Conservation (phyloP, 2,113 vertebrate genomes). For the Brachyhypopomus gauderio region DNA sequence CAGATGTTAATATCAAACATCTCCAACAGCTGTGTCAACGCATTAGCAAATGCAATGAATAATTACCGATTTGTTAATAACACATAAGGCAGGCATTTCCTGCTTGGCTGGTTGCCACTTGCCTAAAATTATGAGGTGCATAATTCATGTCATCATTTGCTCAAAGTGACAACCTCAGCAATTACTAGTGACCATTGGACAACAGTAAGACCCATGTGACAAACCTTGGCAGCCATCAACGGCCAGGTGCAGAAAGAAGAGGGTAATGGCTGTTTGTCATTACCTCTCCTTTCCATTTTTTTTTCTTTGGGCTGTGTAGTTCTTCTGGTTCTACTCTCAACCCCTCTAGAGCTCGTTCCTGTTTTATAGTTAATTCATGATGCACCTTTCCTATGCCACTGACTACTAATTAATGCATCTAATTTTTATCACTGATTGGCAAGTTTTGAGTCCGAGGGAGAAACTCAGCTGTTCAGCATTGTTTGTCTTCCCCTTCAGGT, state of each 20-base stretch:
- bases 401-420: too few species aligned
- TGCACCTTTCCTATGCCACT: too few species aligned
- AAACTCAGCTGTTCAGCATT: not conserved
- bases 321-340: not conserved
- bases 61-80: conserved; percentile 15
- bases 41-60: not conserved
- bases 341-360: not conserved
- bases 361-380: not conserved
- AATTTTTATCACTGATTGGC: not conserved
- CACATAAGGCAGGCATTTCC: not conserved
- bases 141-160: conserved; percentile 55
- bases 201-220: not conserved
- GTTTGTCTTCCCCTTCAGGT: not conserved
- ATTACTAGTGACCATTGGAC: conserved; percentile 45
- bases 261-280: not conserved
- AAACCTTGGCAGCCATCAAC: not conserved
- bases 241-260: conserved; percentile 6
- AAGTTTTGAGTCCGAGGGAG: not conserved
- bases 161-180: conserved; percentile 42
- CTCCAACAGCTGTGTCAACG: not conserved
- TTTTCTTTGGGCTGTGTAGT: not conserved
- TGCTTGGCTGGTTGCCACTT: not conserved
- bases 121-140: conserved; percentile 39
- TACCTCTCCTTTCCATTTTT: not conserved
- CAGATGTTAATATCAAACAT: not conserved